phyloP scores from a whole-genome alignment of 2,888 invertebrate genomes.

The Pseudococcus longispinus region DNA sequence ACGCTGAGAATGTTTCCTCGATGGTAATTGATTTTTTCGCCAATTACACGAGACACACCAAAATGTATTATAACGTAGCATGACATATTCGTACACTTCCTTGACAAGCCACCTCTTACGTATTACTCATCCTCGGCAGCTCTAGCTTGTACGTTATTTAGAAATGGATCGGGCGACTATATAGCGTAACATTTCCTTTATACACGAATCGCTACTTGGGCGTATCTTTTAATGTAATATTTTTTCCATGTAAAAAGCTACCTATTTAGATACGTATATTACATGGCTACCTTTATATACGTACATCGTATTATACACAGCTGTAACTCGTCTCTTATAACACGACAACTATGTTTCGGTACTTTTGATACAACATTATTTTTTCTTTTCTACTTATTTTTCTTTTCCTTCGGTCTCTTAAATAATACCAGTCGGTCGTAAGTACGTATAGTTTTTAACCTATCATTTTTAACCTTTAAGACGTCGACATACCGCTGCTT shows the following conservation, averaged over 20 bases:
- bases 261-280: slow-evolving; percentile 1
- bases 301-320: too few relatives aligned
- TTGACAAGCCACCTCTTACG: slow-evolving; percentile 4
- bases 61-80: background rate
- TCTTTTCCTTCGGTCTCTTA: background rate
- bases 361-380: background rate
- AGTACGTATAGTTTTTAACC: background rate
- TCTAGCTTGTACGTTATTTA: background rate
- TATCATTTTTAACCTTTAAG: slow-evolving; percentile 19
- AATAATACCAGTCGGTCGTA: background rate
- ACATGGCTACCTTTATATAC: background rate
- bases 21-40: slow-evolving; percentile 26
- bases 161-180: background rate
- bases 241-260: background rate
- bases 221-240: slow-evolving; percentile 11
- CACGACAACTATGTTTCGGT: slow-evolving; percentile 16
- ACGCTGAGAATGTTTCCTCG: background rate
- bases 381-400: background rate
- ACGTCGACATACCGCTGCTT: slow-evolving; percentile 19
- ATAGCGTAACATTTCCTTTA: background rate
- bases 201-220: slow-evolving; percentile 11
- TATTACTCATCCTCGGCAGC: slow-evolving; percentile 1
- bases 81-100: slow-evolving; percentile 22
- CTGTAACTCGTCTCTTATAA: background rate
- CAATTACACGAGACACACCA: background rate